phyloP scores from a whole-genome alignment of 2,113 vertebrate species.

The Corythoichthys haematopterus region DNA sequence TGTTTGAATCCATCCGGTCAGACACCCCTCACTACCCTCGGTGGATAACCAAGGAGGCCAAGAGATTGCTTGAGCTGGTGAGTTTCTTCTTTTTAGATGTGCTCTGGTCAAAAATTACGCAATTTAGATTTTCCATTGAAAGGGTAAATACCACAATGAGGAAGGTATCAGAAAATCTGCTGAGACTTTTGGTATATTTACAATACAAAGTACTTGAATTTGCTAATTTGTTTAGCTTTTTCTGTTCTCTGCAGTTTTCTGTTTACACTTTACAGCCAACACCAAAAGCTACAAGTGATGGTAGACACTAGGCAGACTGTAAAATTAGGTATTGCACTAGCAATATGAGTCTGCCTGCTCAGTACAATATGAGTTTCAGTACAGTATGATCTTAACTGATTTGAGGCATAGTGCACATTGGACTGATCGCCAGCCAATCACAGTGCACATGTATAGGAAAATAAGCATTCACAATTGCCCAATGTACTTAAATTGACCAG shows the following conservation, averaged over 20 bases:
- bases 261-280: neutral
- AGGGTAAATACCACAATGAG: neutral
- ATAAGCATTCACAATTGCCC: too few species aligned
- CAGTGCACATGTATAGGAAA: too few species aligned
- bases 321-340: neutral
- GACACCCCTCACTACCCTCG: conserved; percentile 89
- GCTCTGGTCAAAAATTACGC: neutral
- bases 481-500: too few species aligned
- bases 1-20: conserved; percentile 91
- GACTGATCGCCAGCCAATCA: too few species aligned
- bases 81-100: neutral
- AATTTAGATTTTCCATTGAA: neutral
- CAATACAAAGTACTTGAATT: neutral
- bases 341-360: neutral
- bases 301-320: neutral
- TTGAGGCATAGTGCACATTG: too few species aligned
- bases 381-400: too few species aligned
- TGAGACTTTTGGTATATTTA: neutral
- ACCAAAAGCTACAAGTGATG: neutral
- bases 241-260: too few species aligned
- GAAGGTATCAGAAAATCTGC: neutral
- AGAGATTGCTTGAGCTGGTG: conserved; percentile 87
- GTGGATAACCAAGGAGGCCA: conserved; percentile 91
- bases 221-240: neutral
- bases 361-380: too few species aligned